Conservation (phyloP, 2,888 invertebrate genomes). For the Tortricodes alternella region DNA sequence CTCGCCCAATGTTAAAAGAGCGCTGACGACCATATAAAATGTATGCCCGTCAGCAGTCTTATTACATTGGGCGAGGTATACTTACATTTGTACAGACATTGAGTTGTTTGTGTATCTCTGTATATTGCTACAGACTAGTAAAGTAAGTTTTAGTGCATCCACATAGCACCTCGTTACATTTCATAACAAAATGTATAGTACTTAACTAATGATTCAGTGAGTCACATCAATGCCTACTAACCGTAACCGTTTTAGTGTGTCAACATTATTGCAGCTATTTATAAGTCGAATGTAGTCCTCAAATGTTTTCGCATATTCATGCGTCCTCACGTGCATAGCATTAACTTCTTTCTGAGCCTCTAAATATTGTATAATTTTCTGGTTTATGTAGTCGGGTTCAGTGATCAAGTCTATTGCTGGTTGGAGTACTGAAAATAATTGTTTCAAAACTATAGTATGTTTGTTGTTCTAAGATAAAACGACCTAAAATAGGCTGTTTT, state of each 20-base stretch:
- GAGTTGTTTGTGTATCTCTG: too few relatives aligned
- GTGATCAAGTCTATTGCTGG: conserved; percentile 92
- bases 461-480: neutral
- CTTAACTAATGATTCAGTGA: conserved; percentile 10
- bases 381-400: conserved; percentile 95
- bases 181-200: neutral
- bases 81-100: too few relatives aligned
- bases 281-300: conserved; percentile 94
- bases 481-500: neutral
- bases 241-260: conserved; percentile 92
- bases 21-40: too few relatives aligned
- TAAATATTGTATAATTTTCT: conserved; percentile 91
- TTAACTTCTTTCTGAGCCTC: conserved; percentile 90
- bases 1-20: too few relatives aligned
- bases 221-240: conserved; percentile 54
- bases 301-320: conserved; percentile 94
- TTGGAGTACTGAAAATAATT: conserved; percentile 88
- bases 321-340: conserved; percentile 90
- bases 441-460: conserved; percentile 18
- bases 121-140: too few relatives aligned
- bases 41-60: too few relatives aligned
- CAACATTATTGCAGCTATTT: conserved; percentile 89
- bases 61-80: too few relatives aligned
- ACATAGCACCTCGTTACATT: neutral
- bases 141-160: too few relatives aligned